These are phyloP conservation scores for Meandrina meandrites DNA, from an alignment of 92 coral and sea anemone species.

Conservation along the genomic window DNA sequence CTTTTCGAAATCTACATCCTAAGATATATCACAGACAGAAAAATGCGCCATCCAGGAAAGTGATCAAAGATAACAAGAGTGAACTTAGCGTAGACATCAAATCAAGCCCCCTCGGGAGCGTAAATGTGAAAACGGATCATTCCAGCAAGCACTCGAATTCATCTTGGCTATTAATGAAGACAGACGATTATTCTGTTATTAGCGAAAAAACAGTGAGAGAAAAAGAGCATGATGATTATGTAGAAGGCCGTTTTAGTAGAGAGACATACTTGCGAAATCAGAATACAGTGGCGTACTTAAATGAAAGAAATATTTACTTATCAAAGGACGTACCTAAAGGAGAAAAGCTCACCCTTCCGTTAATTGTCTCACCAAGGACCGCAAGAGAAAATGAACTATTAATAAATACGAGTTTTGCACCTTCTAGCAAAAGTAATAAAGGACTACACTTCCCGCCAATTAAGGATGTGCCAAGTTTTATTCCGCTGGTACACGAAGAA, in stretches of 20 bases:
- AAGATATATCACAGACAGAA: conserved; percentile 25
- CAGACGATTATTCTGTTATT: not conserved
- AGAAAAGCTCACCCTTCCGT: not conserved
- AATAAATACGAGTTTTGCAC: not conserved
- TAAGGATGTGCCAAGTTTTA: conserved; percentile 18
- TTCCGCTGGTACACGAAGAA: not conserved
- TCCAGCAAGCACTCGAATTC: not conserved
- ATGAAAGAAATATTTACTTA: conserved; percentile 13
- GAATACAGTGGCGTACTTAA: not conserved
- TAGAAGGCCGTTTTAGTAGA: not conserved
- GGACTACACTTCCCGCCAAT: conserved; percentile 18
- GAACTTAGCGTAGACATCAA: not conserved
- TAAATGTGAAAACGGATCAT: not conserved
- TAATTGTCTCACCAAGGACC: not conserved
- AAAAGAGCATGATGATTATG: not conserved
- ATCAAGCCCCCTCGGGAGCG: not conserved
- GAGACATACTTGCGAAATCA: not conserved
- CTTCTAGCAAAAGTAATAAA: not conserved
- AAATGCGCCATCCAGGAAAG: conserved; percentile 3
- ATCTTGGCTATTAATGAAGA: not conserved
- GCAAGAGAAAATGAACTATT: not conserved
- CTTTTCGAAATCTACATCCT: conserved; percentile 30
- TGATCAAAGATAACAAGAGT: not conserved
- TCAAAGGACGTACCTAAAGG: not conserved
- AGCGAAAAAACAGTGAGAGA: not conserved